Base-by-base conservation (phyloP, 2,888 invertebrate species). In the Tinea semifulvella region DNA sequence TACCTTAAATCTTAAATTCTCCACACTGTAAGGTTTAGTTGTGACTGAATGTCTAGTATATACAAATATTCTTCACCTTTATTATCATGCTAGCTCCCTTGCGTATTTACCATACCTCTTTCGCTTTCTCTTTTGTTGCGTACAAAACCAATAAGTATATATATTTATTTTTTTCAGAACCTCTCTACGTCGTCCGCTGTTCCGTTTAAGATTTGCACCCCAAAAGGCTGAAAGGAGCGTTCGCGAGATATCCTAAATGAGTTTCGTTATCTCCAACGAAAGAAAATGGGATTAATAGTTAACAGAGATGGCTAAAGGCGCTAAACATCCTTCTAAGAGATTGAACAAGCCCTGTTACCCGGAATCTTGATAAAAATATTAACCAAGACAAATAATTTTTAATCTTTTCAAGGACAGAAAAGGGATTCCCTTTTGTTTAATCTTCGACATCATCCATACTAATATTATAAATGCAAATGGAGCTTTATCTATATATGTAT, bases 261-360 rank as follows among this genome's bases (percentile, higher is more conserved):
- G 79, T 79, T 79, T 77, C 74, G 74, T 79, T 80, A 79, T 79
- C 79, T 77, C 57, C 52, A 57, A 64, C 65, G 62, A 73, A 72
- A 73, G 75, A 75, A 76, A 77, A 79, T 69, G 65, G 73, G 65
- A 74, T 77, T 74, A 76, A 73, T 76, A 79, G 77, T 75, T 73
- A 77, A 72, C 69, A 67, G 68, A 61, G 64, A 63, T 63, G 62
- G 61, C 61, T 58, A 54, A 57, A 61, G 63, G 63, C 65, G 65
- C 60, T 66, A 67, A 69, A 64, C 59, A 65, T 63, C 53, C 53
- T 53, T 56, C 57, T 54, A 52, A 22, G 16, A 36, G 31, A 31
- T 31, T 31, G 31, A 13, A 31, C 31, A 31, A 31, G 31, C 31
- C 31, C n/a, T 31, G 31, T 31, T 31, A 31, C 31, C 14, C 7